These are phyloP conservation scores for Sitta carolinensis DNA, from an alignment of 2,797 vertebrate species.

Conservation along the genomic window DNA sequence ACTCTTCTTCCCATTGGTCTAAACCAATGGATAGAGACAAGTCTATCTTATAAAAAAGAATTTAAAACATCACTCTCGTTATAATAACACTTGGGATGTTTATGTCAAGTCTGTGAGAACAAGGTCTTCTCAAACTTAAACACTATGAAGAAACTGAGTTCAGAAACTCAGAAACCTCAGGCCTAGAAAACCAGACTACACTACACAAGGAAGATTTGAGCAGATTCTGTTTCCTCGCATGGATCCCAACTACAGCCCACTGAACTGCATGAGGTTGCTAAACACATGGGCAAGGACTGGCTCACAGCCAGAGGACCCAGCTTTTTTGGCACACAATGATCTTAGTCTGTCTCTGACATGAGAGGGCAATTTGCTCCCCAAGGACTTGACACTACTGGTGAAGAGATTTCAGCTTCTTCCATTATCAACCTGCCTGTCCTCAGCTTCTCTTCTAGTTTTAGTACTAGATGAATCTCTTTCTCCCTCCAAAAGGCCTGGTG, in stretches of 20 bases:
- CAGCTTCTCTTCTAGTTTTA: background rate
- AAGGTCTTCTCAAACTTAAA: too few relatives aligned
- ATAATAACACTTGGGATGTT: too few relatives aligned
- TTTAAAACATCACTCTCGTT: too few relatives aligned
- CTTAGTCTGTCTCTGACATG: fast-evolving
- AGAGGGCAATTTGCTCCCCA: background rate
- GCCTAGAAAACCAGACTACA: too few relatives aligned
- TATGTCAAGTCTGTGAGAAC: too few relatives aligned
- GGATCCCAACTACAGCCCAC: background rate
- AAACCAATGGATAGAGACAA: too few relatives aligned
- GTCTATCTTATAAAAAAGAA: too few relatives aligned
- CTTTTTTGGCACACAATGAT: background rate
- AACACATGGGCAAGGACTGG: background rate
- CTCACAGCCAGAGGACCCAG: background rate
- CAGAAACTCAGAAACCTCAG: too few relatives aligned
- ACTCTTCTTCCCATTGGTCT: too few relatives aligned
- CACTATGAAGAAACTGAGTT: too few relatives aligned
- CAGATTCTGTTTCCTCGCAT: fast-evolving
- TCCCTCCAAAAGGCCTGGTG: background rate
- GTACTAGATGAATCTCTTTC: background rate
- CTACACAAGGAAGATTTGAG: background rate
- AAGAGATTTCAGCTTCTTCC: background rate
- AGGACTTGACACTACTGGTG: background rate
- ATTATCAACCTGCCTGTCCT: background rate
- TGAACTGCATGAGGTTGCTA: background rate